Conservation (phyloP, 2,888 invertebrate species). For the Eremobia ochroleuca region DNA sequence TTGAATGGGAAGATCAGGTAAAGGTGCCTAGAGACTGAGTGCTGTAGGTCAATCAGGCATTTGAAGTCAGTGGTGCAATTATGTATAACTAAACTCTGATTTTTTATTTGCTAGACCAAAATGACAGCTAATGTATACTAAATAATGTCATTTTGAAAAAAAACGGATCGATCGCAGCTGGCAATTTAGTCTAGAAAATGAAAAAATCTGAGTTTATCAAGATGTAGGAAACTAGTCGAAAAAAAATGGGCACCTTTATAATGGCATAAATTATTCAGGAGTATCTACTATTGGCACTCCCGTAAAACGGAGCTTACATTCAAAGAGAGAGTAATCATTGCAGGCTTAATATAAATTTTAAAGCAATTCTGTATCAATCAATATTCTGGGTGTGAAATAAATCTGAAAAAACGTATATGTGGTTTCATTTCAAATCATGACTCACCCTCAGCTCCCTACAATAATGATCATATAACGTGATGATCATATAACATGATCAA, state of each 20-base stretch:
- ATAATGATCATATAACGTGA: neutral
- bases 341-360: slow-evolving; percentile 17
- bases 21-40: slow-evolving; percentile 45
- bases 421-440: slow-evolving; percentile 47
- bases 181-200: neutral
- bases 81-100: neutral
- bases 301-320: slow-evolving; percentile 10
- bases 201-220: neutral
- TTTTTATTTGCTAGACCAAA: neutral
- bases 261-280: neutral
- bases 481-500: neutral
- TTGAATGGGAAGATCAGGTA: slow-evolving; percentile 14
- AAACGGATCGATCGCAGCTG: neutral
- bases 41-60: slow-evolving; percentile 15
- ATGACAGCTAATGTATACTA: neutral
- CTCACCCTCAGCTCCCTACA: neutral
- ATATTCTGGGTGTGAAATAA: slow-evolving; percentile 48
- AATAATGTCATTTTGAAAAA: neutral
- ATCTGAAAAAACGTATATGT: slow-evolving; percentile 38
- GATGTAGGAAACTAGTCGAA: slow-evolving; percentile 8
- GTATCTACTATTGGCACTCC: slow-evolving; percentile 1
- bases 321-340: slow-evolving; percentile 4
- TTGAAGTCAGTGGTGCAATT: slow-evolving; percentile 7
- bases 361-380: slow-evolving; percentile 15
- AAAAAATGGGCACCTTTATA: slow-evolving; percentile 35